These are phyloP conservation scores for Drosophila parvula DNA, from an alignment of 1,140 invertebrate genomes.

Conservation along the genomic window DNA sequence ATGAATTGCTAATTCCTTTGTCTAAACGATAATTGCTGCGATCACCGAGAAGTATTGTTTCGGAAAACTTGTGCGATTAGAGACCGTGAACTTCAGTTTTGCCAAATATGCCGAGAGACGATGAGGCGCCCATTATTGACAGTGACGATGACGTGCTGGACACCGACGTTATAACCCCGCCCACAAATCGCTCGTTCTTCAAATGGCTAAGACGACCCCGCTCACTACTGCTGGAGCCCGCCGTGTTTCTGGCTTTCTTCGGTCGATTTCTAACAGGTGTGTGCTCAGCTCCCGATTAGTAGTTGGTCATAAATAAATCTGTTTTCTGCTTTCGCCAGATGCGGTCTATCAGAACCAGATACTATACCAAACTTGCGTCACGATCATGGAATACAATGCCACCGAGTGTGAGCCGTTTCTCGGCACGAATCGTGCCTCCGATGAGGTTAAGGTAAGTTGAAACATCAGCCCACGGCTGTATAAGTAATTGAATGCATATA, in stretches of 20 bases:
- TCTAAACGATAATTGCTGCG: constrained; percentile 33
- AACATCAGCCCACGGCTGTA: constrained; percentile 4
- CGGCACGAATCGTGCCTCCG: constrained; percentile 68
- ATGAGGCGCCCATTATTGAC: constrained; percentile 35
- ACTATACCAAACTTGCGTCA: constrained; percentile 78
- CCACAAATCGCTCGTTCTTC: neutral
- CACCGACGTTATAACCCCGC: neutral
- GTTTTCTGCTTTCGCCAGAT: constrained; percentile 49
- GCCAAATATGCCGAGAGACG: constrained; percentile 10
- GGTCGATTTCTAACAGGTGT: constrained; percentile 71
- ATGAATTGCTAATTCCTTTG: constrained; percentile 76
- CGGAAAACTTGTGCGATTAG: constrained; percentile 19
- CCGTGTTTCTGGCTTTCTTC: constrained; percentile 75
- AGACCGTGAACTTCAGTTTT: constrained; percentile 14
- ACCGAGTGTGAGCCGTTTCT: constrained; percentile 73
- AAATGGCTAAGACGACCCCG: constrained; percentile 9
- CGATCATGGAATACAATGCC: constrained; percentile 61
- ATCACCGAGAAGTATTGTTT: constrained; percentile 10
- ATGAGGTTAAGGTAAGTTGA: constrained; percentile 63
- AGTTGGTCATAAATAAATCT: constrained; percentile 1
- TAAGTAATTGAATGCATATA: constrained; percentile 20
- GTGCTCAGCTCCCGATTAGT: neutral
- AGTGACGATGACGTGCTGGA: constrained; percentile 27
- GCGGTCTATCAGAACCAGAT: constrained; percentile 80
- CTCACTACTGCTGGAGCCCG: constrained; percentile 71